Evolutionary conservation across 2,797 vertebrate species (phyloP).

Genomic region (Melanotaenia trifasciata): DNA sequence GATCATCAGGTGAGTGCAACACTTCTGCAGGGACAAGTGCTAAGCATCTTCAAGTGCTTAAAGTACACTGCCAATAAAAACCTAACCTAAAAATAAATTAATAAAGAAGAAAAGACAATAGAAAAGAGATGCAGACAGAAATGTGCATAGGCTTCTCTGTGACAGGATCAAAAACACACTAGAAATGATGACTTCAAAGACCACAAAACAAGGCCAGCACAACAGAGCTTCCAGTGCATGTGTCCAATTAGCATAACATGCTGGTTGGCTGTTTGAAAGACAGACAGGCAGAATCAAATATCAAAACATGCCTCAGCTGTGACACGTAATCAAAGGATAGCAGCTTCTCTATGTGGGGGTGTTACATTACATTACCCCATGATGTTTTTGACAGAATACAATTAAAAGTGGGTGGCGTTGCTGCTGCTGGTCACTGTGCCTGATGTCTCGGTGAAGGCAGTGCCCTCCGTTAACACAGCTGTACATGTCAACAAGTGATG

Average conservation of each 20-base stretch:
- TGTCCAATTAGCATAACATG: slow-evolving; percentile 68
- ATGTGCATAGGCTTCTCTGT: slow-evolving; percentile 15
- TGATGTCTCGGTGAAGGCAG: slow-evolving; percentile 29
- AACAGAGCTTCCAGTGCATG: slow-evolving; percentile 52
- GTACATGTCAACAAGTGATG: slow-evolving; percentile 21
- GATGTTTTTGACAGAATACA: slow-evolving; percentile 38
- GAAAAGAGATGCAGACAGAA: background rate
- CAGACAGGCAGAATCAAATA: slow-evolving; percentile 63
- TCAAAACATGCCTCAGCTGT: slow-evolving; percentile 61
- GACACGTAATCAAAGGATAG: slow-evolving; percentile 59
- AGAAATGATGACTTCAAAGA: slow-evolving; percentile 52
- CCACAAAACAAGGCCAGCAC: slow-evolving; percentile 41
- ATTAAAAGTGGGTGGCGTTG: slow-evolving; percentile 28
- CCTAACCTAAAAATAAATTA: background rate
- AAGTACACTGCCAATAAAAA: background rate
- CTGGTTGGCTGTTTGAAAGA: slow-evolving; percentile 56
- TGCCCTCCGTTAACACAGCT: slow-evolving; percentile 16
- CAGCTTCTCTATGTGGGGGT: slow-evolving; percentile 26
- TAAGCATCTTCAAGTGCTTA: background rate
- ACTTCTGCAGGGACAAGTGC: background rate
- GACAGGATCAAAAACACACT: slow-evolving; percentile 33
- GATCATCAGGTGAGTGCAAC: background rate
- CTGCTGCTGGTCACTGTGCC: slow-evolving; percentile 33
- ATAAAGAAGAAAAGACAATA: slow-evolving; percentile 1
- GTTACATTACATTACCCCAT: slow-evolving; percentile 33